Percentiles rank a stretch among this genome's conserved stretches.
phyloP scores from a whole-genome alignment of 2,888 invertebrate genomes.

The Scaptomyza caliginosa region DNA sequence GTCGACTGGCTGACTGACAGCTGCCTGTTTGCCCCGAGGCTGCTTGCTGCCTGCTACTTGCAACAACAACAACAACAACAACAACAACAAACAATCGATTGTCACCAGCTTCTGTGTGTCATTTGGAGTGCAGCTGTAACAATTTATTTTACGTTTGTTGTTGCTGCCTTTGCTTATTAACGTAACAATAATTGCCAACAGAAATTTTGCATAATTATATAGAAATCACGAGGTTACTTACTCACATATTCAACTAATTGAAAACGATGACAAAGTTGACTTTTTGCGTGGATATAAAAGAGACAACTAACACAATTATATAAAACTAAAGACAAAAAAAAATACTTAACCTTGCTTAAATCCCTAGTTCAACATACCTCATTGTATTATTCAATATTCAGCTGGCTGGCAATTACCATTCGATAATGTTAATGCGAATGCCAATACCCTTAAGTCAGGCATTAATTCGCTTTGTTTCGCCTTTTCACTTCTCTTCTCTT shows the following conservation, averaged over 20 bases:
- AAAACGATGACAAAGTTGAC: conserved; percentile 13
- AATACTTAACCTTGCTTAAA: background rate
- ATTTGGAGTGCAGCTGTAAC: conserved; percentile 75
- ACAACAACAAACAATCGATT: conserved; percentile 46
- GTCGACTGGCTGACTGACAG: conserved; percentile 67
- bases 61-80: conserved; percentile 50
- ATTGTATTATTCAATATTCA: conserved; percentile 18
- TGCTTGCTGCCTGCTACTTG: conserved; percentile 6
- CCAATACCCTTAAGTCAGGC: conserved; percentile 29
- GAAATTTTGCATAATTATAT: conserved; percentile 78
- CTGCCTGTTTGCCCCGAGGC: conserved; percentile 58
- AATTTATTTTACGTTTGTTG: conserved; percentile 53
- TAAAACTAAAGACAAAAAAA: background rate
- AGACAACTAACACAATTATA: no score
- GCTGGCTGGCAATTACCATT: conserved; percentile 30
- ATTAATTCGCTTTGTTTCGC: conserved; percentile 10
- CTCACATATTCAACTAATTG: conserved; percentile 33
- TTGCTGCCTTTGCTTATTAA: conserved; percentile 56
- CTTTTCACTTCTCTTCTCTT: no score
- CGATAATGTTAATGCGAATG: conserved; percentile 26
- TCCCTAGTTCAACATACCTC: background rate
- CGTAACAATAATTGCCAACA: conserved; percentile 69
- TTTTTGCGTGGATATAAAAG: no score
- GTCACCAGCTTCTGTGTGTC: conserved; percentile 63
- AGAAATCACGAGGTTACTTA: conserved; percentile 76